Base-by-base conservation (phyloP, 2,113 vertebrate species). In the Pterocles orientalis region DNA sequence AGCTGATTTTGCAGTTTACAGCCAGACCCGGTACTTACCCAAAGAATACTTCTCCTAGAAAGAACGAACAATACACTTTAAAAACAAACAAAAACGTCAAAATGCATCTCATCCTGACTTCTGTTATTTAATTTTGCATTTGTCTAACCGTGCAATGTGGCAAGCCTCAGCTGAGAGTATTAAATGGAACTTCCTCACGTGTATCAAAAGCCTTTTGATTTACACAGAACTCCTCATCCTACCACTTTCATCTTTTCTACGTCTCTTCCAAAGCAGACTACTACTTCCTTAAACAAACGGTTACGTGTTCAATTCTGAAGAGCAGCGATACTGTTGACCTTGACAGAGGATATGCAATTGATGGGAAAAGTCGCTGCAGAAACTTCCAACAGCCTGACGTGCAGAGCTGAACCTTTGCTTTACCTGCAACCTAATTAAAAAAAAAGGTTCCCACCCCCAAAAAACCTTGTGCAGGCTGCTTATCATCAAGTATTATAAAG, bases 231-330 rank as follows among this genome's bases (percentile, higher is more conserved):
- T 78, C 15, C 33, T 53, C 73, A 89, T 81, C 77, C 62, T 51
- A 77, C 31, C 60, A 48, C 73, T 64, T 41, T 31, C 41, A 81
- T 64, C n/a, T 84, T 47, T 48, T 76, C 18, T 54, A 1, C 20
- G 73, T 21, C 50, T 54, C 29, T 82, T 94, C 24, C 57, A 82
- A 75, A 87, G 57, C 31, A 76, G 65, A 57, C 56, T 82, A 73
- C 18, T 69, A 72, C 78, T 94, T 94, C 88, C 89, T 95, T 77
- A 86, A 94, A 96, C 19, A 86, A 95, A 81, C 81, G 31, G 28
- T 50, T 76, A 86, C 9, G 26, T 43, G 53, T 50, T 94, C 51
- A 43, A 50, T 73, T 86, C 34, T 51, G 10, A 64, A 92, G 92
- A 88, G 78, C 48, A 58, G 20, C 56, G 29, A 56, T 53, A 88